Percentiles rank a stretch among this genome's conserved stretches.
These are phyloP conservation scores for Hydropsyche tenuis DNA, from an alignment of 1,140 invertebrate genomes.

Conservation along the genomic window DNA sequence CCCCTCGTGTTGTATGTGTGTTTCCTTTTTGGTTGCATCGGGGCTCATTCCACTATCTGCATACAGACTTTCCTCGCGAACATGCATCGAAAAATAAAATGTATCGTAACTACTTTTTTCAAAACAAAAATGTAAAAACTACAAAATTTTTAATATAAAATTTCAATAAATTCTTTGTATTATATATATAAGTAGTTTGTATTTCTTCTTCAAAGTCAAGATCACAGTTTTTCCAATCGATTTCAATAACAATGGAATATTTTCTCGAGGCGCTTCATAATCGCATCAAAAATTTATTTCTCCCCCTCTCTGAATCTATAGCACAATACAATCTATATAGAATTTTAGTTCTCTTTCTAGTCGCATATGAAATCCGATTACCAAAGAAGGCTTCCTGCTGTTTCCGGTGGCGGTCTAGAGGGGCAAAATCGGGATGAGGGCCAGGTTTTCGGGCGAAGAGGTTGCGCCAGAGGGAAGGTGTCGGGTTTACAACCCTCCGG, in stretches of 20 bases:
- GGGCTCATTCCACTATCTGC: conserved; percentile 25
- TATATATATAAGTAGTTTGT: too few species aligned
- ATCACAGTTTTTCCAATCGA: background rate
- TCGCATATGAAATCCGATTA: conserved; percentile 36
- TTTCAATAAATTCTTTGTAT: too few species aligned
- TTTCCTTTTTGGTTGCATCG: conserved; percentile 1
- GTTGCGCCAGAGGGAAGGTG: conserved; percentile 38
- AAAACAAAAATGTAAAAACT: background rate
- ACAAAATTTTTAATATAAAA: background rate
- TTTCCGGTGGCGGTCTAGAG: background rate
- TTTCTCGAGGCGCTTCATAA: conserved; percentile 5
- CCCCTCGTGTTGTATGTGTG: background rate
- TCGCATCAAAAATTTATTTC: conserved; percentile 20
- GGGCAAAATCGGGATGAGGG: too few species aligned
- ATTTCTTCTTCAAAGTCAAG: too few species aligned
- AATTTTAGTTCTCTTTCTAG: background rate
- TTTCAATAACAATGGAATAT: too few species aligned
- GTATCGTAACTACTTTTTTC: too few species aligned
- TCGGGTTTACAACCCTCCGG: conserved; percentile 33
- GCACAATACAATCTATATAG: background rate
- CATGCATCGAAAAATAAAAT: too few species aligned
- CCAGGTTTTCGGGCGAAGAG: too few species aligned
- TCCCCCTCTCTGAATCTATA: background rate
- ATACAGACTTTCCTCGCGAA: background rate
- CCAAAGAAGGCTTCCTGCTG: conserved; percentile 15